Evolutionary conservation across 1,140 invertebrate species (phyloP).

Genomic region (Radopholus similis): DNA sequence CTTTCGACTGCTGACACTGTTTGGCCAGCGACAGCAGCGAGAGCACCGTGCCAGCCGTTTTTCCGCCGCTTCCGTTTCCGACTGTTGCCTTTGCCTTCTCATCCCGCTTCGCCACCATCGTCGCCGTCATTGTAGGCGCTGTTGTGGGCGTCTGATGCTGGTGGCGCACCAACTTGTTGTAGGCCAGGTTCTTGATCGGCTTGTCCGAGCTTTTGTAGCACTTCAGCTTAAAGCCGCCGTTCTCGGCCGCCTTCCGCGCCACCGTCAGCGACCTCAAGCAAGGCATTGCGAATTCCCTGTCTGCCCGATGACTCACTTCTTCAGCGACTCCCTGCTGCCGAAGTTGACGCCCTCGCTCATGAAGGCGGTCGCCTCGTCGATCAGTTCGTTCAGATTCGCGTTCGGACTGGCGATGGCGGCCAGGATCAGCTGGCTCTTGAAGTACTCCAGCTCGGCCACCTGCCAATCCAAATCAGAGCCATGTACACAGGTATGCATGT

Average conservation of each 20-base stretch:
- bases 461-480: not conserved
- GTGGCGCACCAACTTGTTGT: not conserved
- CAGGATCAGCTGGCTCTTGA: constrained; percentile 50
- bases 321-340: constrained; percentile 38
- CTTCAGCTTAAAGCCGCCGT: constrained; percentile 47
- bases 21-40: constrained; percentile 30
- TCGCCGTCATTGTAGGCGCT: not conserved
- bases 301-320: constrained; percentile 25
- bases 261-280: constrained; percentile 34
- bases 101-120: not conserved
- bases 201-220: constrained; percentile 45
- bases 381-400: constrained; percentile 39
- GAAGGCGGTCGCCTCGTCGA: constrained; percentile 39
- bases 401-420: constrained; percentile 44
- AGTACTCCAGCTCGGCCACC: constrained; percentile 46
- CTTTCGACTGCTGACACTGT: constrained; percentile 18
- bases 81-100: constrained; percentile 6
- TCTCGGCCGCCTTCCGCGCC: constrained; percentile 43
- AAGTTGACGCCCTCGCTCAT: constrained; percentile 38
- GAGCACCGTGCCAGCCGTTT: constrained; percentile 29
- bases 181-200: constrained; percentile 2
- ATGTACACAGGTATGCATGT: not conserved
- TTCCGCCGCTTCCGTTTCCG: not conserved
- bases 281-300: not conserved
- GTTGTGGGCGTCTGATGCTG: constrained; percentile 19